Evolutionary conservation across 1,140 invertebrate species (phyloP).

Genomic region (Pristionchus pacificus): DNA sequence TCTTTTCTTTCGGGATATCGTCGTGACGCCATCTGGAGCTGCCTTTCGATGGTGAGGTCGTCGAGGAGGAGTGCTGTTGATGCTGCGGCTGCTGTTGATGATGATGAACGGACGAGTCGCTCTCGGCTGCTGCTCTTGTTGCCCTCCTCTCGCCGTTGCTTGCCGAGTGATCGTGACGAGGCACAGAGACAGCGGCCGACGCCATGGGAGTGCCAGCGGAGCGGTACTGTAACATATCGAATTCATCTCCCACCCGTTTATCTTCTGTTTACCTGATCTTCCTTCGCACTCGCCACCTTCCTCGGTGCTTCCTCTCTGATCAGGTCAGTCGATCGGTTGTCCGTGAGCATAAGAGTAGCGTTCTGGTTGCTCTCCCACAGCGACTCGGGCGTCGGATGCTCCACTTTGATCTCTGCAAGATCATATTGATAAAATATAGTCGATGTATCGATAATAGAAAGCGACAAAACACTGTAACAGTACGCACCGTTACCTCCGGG

Average conservation of each 20-base stretch:
- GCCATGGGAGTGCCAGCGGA: neutral
- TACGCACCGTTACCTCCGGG: constrained; percentile 10
- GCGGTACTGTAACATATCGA: no score
- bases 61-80: neutral
- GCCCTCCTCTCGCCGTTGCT: neutral
- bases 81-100: neutral
- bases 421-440: neutral
- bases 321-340: no score
- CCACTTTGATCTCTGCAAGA: constrained; percentile 40
- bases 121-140: no score
- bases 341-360: neutral
- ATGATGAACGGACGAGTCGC: neutral
- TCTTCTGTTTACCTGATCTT: constrained; percentile 24
- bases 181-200: neutral
- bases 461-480: no score
- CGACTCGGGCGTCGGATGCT: constrained; percentile 48
- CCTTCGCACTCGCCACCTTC: constrained; percentile 15
- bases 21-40: constrained; percentile 75
- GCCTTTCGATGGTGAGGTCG: constrained; percentile 58
- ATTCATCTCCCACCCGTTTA: no score
- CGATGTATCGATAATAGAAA: no score
- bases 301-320: constrained; percentile 4
- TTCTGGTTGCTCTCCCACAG: constrained; percentile 40
- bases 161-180: no score
- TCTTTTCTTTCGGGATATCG: constrained; percentile 92